These are phyloP conservation scores for Microcebus lehilahytsara DNA, from an alignment of 2,113 vertebrate genomes.

Conservation along the genomic window DNA sequence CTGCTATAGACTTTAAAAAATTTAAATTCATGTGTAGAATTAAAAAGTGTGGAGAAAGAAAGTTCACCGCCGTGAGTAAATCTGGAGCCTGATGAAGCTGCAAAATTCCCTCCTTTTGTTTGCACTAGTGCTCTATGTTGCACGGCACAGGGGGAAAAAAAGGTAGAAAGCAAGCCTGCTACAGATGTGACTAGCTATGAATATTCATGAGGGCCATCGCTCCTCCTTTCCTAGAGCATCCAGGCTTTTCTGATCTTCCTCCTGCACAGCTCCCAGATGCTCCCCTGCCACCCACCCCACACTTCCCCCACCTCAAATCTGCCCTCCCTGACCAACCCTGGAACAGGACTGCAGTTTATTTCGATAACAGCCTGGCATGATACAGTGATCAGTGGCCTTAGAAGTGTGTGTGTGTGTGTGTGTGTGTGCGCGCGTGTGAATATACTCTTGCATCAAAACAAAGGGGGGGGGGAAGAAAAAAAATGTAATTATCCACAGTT, in stretches of 20 bases:
- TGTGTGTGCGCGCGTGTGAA: neutral
- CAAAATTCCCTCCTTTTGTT: conserved; percentile 83
- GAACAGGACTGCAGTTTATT: conserved; percentile 87
- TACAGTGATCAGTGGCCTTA: conserved; percentile 85
- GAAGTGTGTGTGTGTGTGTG: conserved; percentile 76
- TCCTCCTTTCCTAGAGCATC: conserved; percentile 87
- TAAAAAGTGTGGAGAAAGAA: conserved; percentile 39
- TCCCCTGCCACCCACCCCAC: conserved; percentile 8
- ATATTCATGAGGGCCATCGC: conserved; percentile 93
- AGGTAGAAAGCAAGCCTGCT: conserved; percentile 89
- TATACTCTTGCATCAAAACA: conserved; percentile 83
- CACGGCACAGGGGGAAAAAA: conserved; percentile 76
- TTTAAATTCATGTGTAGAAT: conserved; percentile 8
- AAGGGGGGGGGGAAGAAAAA: conserved; percentile 66
- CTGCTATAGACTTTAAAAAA: neutral
- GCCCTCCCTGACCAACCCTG: conserved; percentile 57
- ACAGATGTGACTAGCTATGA: conserved; percentile 95
- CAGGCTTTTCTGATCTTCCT: conserved; percentile 85
- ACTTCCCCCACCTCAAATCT: conserved; percentile 55
- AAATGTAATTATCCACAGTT: conserved; percentile 95
- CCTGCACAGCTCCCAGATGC: conserved; percentile 56
- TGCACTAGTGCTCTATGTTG: conserved; percentile 77
- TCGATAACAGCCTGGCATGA: conserved; percentile 85
- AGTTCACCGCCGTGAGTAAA: conserved; percentile 71
- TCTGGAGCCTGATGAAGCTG: conserved; percentile 70